phyloP scores from a whole-genome alignment of 2,888 invertebrate genomes.

The Tromatobia lineatoria region DNA sequence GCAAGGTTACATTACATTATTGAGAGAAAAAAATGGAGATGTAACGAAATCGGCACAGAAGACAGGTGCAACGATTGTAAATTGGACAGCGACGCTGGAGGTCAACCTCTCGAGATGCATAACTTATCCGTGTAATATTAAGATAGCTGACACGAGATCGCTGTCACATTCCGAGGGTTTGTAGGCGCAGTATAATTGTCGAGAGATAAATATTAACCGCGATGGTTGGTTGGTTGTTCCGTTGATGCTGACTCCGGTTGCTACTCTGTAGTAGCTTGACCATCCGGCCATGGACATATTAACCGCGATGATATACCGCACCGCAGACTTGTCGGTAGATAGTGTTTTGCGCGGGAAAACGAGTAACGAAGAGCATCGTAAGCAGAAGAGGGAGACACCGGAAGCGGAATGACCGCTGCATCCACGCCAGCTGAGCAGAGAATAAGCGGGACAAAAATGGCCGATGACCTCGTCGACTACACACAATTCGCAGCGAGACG shows the following conservation, averaged over 20 bases:
- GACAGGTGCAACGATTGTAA: not conserved
- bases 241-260: too few species aligned
- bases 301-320: slow-evolving; percentile 29
- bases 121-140: slow-evolving; percentile 5
- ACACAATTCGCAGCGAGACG: not conserved
- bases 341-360: slow-evolving; percentile 27
- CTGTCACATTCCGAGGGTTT: slow-evolving; percentile 14
- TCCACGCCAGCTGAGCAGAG: slow-evolving; percentile 39
- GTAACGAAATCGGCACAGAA: too few species aligned
- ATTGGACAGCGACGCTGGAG: slow-evolving; percentile 16
- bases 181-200: slow-evolving; percentile 16
- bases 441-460: slow-evolving; percentile 58
- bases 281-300: too few species aligned
- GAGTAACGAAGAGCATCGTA: slow-evolving; percentile 33
- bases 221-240: too few species aligned
- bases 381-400: slow-evolving; percentile 51
- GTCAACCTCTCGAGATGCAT: slow-evolving; percentile 28
- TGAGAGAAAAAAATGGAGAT: too few species aligned
- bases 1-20: too few species aligned
- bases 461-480: slow-evolving; percentile 56
- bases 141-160: slow-evolving; percentile 26
- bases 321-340: not conserved
- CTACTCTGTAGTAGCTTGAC: too few species aligned
- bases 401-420: slow-evolving; percentile 63
- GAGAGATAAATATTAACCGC: slow-evolving; percentile 24